Conservation (phyloP, 92 coral and sea anemone species). For the Desmophyllum pertusum region DNA sequence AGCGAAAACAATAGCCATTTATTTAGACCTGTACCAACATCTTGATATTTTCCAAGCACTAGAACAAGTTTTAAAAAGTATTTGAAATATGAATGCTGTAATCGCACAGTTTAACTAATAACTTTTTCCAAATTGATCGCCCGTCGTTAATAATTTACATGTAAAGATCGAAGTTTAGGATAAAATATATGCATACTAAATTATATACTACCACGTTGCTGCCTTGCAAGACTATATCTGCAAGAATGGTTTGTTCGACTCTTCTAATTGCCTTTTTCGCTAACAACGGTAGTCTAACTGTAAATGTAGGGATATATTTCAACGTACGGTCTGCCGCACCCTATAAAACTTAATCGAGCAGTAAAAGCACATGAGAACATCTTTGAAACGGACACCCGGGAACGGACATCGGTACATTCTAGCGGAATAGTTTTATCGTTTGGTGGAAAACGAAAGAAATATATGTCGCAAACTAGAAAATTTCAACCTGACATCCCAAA, state of each 20-base stretch:
- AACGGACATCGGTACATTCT: too few relatives aligned
- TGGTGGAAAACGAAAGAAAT: not conserved
- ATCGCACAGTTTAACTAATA: not conserved
- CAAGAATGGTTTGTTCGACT: not conserved
- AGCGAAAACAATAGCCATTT: not conserved
- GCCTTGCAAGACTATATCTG: not conserved
- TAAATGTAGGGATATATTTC: not conserved
- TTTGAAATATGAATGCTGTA: not conserved
- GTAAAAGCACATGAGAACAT: too few relatives aligned
- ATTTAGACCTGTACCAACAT: not conserved
- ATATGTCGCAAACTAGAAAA: not conserved
- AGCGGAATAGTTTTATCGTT: too few relatives aligned
- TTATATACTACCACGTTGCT: not conserved
- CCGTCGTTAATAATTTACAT: not conserved
- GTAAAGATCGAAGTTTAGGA: too few relatives aligned
- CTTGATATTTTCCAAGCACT: not conserved
- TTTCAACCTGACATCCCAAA: not conserved
- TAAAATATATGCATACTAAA: not conserved
- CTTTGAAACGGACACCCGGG: too few relatives aligned
- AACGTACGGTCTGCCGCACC: not conserved
- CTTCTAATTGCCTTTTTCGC: not conserved
- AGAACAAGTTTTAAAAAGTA: not conserved
- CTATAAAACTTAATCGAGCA: conserved; percentile 20
- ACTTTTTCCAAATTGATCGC: not conserved
- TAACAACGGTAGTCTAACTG: not conserved